phyloP scores from a whole-genome alignment of 1,140 invertebrate genomes.

The Caerostris extrusa region DNA sequence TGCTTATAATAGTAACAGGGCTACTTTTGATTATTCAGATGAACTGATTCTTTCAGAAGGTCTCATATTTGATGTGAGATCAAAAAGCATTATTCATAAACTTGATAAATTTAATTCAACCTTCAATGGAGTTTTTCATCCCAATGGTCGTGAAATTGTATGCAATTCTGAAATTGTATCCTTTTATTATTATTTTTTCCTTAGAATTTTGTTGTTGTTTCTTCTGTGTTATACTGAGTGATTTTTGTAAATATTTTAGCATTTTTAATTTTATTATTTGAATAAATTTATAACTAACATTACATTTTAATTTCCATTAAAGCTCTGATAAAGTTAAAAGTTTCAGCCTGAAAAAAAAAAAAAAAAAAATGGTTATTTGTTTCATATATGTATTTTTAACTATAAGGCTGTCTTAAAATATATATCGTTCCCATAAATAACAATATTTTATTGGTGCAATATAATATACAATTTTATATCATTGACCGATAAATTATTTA shows the following conservation, averaged over 20 bases:
- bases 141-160: conserved; percentile 95
- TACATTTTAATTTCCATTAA: not conserved
- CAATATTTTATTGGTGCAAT: too few relatives aligned
- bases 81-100: conserved; percentile 91
- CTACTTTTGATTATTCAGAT: conserved; percentile 96
- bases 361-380: too few relatives aligned
- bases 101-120: conserved; percentile 98
- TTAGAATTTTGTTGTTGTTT: not conserved
- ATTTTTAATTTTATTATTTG: not conserved
- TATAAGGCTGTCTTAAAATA: too few relatives aligned
- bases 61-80: conserved; percentile 96
- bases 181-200: conserved; percentile 58
- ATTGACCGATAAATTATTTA: too few relatives aligned
- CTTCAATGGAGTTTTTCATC: conserved; percentile 97
- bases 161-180: conserved; percentile 84
- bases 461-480: too few relatives aligned
- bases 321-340: not conserved
- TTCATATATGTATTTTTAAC: too few relatives aligned
- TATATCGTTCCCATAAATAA: too few relatives aligned
- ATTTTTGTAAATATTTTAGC: not conserved
- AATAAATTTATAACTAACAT: not conserved
- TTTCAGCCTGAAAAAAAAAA: too few relatives aligned
- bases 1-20: conserved; percentile 95
- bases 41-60: conserved; percentile 97
- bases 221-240: conserved; percentile 25